Percentiles rank a stretch among this genome's conserved stretches.
Conservation (phyloP, 2,888 invertebrate species). For the Lithophane semibrunnea region DNA sequence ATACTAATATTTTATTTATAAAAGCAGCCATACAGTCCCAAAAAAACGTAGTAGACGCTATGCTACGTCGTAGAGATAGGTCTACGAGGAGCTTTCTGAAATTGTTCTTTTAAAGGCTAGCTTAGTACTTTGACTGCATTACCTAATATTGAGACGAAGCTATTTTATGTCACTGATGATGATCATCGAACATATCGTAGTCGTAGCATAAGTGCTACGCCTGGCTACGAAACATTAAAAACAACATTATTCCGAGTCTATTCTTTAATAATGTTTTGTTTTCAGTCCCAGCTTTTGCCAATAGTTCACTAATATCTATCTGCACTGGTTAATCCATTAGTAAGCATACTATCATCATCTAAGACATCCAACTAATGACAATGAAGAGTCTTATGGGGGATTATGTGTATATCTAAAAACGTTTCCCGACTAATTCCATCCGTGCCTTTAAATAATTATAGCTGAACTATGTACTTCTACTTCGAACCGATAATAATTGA, state of each 20-base stretch:
- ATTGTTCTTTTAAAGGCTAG: background rate
- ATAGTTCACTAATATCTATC: background rate
- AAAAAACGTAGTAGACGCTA: background rate
- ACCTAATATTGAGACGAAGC: background rate
- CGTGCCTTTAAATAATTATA: background rate
- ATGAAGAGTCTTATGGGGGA: no score
- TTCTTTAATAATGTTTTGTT: background rate
- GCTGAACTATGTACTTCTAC: background rate
- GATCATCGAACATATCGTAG: background rate
- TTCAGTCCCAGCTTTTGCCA: background rate
- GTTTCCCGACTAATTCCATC: background rate
- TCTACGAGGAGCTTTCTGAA: background rate
- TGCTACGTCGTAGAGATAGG: no score
- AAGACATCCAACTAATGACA: no score
- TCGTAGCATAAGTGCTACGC: background rate
- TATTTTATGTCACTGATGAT: background rate
- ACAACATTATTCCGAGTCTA: background rate
- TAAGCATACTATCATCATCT: background rate
- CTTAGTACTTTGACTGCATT: background rate
- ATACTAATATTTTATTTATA: background rate
- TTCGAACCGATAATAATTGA: background rate
- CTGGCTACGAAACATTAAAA: background rate
- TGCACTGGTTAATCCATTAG: background rate
- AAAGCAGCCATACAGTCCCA: background rate
- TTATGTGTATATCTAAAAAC: background rate